Conservation (phyloP, 2,797 vertebrate genomes). For the Sebastolobus altivelis region DNA sequence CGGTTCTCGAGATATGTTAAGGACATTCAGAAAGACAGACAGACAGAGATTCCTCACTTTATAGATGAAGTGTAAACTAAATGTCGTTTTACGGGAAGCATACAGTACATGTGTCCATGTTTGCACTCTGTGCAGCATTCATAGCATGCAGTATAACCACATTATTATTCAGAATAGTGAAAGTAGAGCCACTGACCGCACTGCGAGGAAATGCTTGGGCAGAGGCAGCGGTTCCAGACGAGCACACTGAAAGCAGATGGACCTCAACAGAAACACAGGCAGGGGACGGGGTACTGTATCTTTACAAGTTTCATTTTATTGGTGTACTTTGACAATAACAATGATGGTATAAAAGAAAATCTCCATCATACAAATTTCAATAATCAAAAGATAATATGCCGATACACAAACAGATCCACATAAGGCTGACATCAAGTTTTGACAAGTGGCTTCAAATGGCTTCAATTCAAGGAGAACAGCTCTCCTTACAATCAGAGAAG, state of each 20-base stretch:
- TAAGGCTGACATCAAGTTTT: conserved; percentile 86
- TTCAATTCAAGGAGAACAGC: conserved; percentile 80
- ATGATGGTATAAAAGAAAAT: conserved; percentile 86
- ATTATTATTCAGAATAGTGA: conserved; percentile 3
- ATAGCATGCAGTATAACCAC: not conserved
- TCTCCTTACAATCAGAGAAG: conserved; percentile 79
- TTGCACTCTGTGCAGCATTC: not conserved
- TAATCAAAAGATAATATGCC: conserved; percentile 85
- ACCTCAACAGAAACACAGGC: not conserved
- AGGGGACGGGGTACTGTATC: conserved; percentile 14
- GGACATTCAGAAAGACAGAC: too few relatives aligned
- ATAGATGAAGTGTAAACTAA: conserved; percentile 1
- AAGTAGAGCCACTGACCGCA: conserved; percentile 17
- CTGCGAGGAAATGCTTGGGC: not conserved
- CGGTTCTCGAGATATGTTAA: too few relatives aligned
- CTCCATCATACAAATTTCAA: conserved; percentile 85
- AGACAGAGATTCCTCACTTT: too few relatives aligned
- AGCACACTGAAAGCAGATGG: not conserved
- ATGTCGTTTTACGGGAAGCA: conserved; percentile 22
- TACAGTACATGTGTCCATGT: not conserved
- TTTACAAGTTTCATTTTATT: conserved; percentile 84
- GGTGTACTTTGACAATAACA: conserved; percentile 85
- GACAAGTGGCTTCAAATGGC: conserved; percentile 85
- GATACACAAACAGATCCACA: conserved; percentile 83
- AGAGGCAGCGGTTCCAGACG: not conserved